Evolutionary conservation across 2,888 invertebrate species (phyloP).

Genomic region (Neoaliturus tenellus): DNA sequence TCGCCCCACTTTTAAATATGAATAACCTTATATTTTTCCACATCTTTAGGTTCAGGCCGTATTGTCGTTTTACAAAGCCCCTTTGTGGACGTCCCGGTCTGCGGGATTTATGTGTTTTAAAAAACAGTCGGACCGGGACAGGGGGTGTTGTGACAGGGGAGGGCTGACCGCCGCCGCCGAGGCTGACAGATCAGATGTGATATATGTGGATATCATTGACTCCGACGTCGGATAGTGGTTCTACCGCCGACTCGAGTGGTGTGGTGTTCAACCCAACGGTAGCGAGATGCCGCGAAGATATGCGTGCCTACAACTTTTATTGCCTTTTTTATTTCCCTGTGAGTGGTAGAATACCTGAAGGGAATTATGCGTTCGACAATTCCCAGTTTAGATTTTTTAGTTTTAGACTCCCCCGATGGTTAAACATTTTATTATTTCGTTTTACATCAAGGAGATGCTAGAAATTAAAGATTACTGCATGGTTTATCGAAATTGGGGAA

Average conservation of each 20-base stretch:
- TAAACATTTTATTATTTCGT: no score
- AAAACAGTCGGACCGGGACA: conserved; percentile 4
- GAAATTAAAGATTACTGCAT: no score
- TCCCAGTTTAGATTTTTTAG: no score
- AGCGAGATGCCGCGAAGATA: neutral
- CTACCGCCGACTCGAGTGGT: no score
- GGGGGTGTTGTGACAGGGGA: neutral
- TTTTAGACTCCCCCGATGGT: no score
- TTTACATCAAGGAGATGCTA: no score
- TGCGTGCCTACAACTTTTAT: neutral
- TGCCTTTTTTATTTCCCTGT: no score
- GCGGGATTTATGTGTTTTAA: conserved; percentile 45
- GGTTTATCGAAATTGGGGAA: no score
- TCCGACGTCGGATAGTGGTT: neutral
- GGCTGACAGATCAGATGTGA: neutral
- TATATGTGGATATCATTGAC: conserved; percentile 17
- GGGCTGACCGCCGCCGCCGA: neutral
- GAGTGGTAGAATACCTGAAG: no score
- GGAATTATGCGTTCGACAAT: no score
- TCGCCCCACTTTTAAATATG: conserved; percentile 42
- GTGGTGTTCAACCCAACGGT: neutral
- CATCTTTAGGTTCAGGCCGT: conserved; percentile 41
- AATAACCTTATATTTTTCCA: conserved; percentile 52
- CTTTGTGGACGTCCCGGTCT: conserved; percentile 19
- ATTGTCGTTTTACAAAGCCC: conserved; percentile 39